Evolutionary conservation across 1,140 invertebrate genomes (phyloP).

Genomic region (Pinna nobilis): DNA sequence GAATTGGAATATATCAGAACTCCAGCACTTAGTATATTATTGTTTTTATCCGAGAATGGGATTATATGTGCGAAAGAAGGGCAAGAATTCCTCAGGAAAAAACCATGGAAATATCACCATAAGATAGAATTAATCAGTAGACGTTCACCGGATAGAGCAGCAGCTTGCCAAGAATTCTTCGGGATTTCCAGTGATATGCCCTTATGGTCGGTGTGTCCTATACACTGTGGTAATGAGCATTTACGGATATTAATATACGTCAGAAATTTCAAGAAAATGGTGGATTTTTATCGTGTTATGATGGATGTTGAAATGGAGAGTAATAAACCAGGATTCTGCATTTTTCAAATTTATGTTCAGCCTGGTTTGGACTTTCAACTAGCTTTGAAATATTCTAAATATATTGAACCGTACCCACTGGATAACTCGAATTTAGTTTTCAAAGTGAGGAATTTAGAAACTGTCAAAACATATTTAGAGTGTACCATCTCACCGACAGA

Average conservation of each 20-base stretch:
- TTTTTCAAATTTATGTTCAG: slow-evolving; percentile 50
- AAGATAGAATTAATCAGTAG: slow-evolving; percentile 52
- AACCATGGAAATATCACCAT: slow-evolving; percentile 60
- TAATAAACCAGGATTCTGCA: slow-evolving; percentile 57
- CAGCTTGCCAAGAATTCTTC: slow-evolving; percentile 59
- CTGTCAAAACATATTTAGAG: slow-evolving; percentile 25
- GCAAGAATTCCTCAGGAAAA: slow-evolving; percentile 25
- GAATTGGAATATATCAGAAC: slow-evolving; percentile 31
- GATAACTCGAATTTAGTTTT: slow-evolving; percentile 47
- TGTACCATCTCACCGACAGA: slow-evolving; percentile 10
- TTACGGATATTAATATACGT: slow-evolving; percentile 55
- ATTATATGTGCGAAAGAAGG: slow-evolving; percentile 21
- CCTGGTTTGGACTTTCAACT: slow-evolving; percentile 48
- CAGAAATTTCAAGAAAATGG: slow-evolving; percentile 52
- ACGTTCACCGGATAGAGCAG: slow-evolving; percentile 23
- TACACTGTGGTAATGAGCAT: slow-evolving; percentile 39
- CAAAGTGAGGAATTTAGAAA: slow-evolving; percentile 42
- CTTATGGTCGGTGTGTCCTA: slow-evolving; percentile 51
- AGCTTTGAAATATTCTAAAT: slow-evolving; percentile 53
- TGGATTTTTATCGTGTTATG: slow-evolving; percentile 61
- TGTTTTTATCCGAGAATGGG: slow-evolving; percentile 54
- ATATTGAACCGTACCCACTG: slow-evolving; percentile 49
- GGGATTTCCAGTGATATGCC: slow-evolving; percentile 49
- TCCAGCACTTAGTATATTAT: slow-evolving; percentile 52
- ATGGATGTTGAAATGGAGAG: slow-evolving; percentile 60